A percentile compares a stretch with the other conserved stretches of the same genome.
Evolutionary conservation across 2,113 vertebrate genomes (phyloP).

Genomic region (Bucco capensis): DNA sequence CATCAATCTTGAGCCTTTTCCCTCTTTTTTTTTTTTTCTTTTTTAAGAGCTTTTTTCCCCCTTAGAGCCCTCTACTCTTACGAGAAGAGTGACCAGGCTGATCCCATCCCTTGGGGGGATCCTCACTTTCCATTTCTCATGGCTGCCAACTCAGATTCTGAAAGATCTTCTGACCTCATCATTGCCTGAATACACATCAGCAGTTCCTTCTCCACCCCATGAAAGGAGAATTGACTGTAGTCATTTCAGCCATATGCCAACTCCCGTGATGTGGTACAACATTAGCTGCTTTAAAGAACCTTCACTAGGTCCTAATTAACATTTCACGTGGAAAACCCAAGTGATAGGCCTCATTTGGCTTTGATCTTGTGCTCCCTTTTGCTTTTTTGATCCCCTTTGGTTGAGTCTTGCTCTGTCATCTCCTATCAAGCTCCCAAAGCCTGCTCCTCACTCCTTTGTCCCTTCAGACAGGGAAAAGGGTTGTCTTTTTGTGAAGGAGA

Average conservation of each 20-base stretch:
- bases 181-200: not conserved
- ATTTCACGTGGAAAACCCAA: not conserved
- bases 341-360: not conserved
- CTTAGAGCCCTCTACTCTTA: not conserved
- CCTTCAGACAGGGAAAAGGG: not conserved
- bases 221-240: not conserved
- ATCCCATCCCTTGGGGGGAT: not conserved
- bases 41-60: not conserved
- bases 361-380: not conserved
- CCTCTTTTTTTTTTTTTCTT: not conserved
- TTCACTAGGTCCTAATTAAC: not conserved
- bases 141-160: not conserved
- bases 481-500: not conserved
- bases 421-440: not conserved
- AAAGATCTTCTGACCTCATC: conserved; percentile 19
- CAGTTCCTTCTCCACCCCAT: not conserved
- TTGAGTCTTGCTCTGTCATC: not conserved
- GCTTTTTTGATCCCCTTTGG: not conserved
- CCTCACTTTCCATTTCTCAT: not conserved
- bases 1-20: conserved; percentile 42
- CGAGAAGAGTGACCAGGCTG: not conserved
- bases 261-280: not conserved
- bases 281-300: not conserved
- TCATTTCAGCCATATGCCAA: not conserved
- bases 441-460: not conserved